Percentiles rank a stretch among this genome's conserved stretches.
Conservation (phyloP, 2,113 vertebrate genomes). For the Atractosteus spatula region DNA sequence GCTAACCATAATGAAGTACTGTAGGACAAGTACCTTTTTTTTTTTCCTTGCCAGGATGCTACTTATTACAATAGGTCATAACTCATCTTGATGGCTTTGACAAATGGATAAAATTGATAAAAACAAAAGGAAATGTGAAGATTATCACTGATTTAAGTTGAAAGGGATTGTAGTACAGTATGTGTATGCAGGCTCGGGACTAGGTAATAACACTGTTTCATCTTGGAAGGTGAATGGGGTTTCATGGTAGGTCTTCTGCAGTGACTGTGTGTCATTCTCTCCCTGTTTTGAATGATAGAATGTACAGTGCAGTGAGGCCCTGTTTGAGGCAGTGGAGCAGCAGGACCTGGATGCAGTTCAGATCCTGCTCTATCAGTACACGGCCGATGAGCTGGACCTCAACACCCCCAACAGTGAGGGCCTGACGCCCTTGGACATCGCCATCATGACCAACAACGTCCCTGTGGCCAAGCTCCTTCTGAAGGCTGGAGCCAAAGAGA, state of each 20-base stretch:
- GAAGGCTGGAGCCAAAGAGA: constrained; percentile 83
- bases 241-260: not conserved
- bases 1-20: constrained; percentile 1
- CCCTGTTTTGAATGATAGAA: constrained; percentile 57
- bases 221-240: not conserved
- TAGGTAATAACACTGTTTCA: not conserved
- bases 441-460: constrained; percentile 90
- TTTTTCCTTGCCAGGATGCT: too few relatives aligned
- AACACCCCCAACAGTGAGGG: constrained; percentile 92
- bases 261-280: not conserved
- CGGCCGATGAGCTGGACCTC: constrained; percentile 86
- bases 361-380: constrained; percentile 85
- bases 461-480: constrained; percentile 88
- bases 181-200: too few relatives aligned
- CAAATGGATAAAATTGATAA: too few relatives aligned
- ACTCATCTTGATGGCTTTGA: too few relatives aligned
- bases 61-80: too few relatives aligned
- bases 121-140: too few relatives aligned
- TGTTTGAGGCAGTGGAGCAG: constrained; percentile 92
- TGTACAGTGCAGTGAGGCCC: constrained; percentile 84
- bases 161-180: too few relatives aligned
- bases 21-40: too few relatives aligned
- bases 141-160: too few relatives aligned
- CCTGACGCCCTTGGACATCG: constrained; percentile 86
- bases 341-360: constrained; percentile 90